Evolutionary conservation across 2,113 vertebrate genomes (phyloP).

Genomic region (Anarhynchus alexandrinus): DNA sequence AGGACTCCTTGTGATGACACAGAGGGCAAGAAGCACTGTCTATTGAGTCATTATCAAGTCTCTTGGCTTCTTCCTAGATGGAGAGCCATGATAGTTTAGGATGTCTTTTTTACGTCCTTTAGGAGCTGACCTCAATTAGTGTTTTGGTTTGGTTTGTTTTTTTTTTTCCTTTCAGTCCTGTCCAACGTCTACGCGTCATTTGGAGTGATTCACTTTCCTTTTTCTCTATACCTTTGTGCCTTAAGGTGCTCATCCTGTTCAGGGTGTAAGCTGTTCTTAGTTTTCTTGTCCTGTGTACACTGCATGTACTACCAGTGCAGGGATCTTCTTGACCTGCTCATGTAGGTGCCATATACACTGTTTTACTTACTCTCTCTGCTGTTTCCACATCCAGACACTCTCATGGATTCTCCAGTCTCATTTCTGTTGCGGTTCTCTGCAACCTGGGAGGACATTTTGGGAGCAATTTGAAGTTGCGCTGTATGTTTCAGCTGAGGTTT

Average conservation of each 20-base stretch:
- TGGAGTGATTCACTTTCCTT: neutral
- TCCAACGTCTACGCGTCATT: neutral
- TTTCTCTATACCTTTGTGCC: neutral
- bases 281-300: neutral
- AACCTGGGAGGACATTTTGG: neutral
- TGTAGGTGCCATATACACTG: neutral
- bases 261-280: neutral
- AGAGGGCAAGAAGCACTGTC: neutral
- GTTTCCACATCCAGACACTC: neutral
- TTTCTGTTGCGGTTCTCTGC: neutral
- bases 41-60: neutral
- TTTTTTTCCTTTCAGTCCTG: neutral
- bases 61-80: neutral
- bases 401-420: neutral
- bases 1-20: neutral
- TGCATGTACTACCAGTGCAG: neutral
- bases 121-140: neutral
- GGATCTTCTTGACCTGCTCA: neutral
- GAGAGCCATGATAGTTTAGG: neutral
- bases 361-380: neutral
- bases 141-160: neutral
- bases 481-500: neutral
- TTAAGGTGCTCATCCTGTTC: neutral
- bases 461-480: neutral
- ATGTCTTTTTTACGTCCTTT: neutral